Conservation (phyloP, 1,140 invertebrate genomes). For the Maconellicoccus hirsutus region DNA sequence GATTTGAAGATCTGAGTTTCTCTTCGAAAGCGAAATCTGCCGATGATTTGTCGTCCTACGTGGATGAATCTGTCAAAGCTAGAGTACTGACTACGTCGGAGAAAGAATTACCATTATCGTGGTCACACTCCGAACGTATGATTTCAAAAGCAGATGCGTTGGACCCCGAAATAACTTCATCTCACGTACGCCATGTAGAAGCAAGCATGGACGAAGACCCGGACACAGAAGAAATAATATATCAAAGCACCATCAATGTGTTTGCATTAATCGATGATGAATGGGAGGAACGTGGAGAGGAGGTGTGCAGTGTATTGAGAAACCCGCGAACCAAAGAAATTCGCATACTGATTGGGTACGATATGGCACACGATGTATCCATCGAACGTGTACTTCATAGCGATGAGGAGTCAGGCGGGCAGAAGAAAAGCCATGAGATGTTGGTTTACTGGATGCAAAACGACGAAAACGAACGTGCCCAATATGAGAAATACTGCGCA, state of each 20-base stretch:
- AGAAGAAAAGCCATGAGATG: slow-evolving; percentile 58
- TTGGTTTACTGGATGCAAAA: slow-evolving; percentile 77
- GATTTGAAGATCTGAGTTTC: neutral
- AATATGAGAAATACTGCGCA: slow-evolving; percentile 66
- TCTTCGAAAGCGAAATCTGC: too few relatives aligned
- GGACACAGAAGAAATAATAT: slow-evolving; percentile 54
- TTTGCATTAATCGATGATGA: slow-evolving; percentile 64
- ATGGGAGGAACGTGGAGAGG: slow-evolving; percentile 82
- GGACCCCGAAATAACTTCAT: slow-evolving; percentile 74
- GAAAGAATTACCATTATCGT: too few relatives aligned
- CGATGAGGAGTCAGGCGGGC: slow-evolving; percentile 58
- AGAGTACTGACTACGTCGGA: too few relatives aligned
- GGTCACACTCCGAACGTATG: slow-evolving; percentile 31
- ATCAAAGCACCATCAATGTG: slow-evolving; percentile 57
- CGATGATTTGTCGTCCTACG: too few relatives aligned
- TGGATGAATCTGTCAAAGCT: too few relatives aligned
- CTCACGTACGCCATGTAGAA: slow-evolving; percentile 62
- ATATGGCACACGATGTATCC: slow-evolving; percentile 78
- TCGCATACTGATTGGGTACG: slow-evolving; percentile 68
- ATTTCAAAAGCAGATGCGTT: too few relatives aligned
- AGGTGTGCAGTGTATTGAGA: slow-evolving; percentile 68
- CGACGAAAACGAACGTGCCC: slow-evolving; percentile 67
- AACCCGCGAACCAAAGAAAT: slow-evolving; percentile 54
- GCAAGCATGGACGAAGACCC: slow-evolving; percentile 75
- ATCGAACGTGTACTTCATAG: slow-evolving; percentile 75